Conservation (phyloP, 2,888 invertebrate species). For the Arrhopalites spinosus region DNA sequence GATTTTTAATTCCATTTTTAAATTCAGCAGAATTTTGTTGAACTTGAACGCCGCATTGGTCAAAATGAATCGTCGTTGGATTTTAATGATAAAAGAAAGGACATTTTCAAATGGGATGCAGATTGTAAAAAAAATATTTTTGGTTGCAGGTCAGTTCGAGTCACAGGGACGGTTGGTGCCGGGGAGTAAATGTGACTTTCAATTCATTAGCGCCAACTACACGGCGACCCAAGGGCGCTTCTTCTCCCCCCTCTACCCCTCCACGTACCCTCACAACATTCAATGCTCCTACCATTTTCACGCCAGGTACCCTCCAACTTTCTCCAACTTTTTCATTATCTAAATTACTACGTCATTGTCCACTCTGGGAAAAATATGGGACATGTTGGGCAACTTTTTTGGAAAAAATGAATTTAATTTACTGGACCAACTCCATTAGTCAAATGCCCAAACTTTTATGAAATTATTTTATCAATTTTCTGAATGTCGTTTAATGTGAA, state of each 20-base stretch:
- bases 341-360: neutral
- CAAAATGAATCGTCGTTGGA: too few species aligned
- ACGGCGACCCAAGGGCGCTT: conserved; percentile 75
- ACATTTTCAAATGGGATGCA: too few species aligned
- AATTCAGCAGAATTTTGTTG: too few species aligned
- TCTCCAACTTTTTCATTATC: neutral
- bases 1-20: too few species aligned
- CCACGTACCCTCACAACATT: conserved; percentile 90
- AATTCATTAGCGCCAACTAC: conserved; percentile 76
- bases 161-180: conserved; percentile 78
- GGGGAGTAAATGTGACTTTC: conserved; percentile 82
- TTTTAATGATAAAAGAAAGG: too few species aligned
- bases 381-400: too few species aligned
- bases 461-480: too few species aligned
- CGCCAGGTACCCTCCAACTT: conserved; percentile 71
- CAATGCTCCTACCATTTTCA: conserved; percentile 87
- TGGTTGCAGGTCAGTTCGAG: conserved; percentile 74
- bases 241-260: conserved; percentile 93
- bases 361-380: too few species aligned
- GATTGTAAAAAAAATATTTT: conserved; percentile 43
- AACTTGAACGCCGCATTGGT: too few species aligned
- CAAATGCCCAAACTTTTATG: too few species aligned
- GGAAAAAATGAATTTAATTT: too few species aligned
- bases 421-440: too few species aligned
- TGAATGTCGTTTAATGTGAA: conserved; percentile 14